Evolutionary conservation across 2,797 vertebrate species (phyloP).

Genomic region (Graptemys geographica): DNA sequence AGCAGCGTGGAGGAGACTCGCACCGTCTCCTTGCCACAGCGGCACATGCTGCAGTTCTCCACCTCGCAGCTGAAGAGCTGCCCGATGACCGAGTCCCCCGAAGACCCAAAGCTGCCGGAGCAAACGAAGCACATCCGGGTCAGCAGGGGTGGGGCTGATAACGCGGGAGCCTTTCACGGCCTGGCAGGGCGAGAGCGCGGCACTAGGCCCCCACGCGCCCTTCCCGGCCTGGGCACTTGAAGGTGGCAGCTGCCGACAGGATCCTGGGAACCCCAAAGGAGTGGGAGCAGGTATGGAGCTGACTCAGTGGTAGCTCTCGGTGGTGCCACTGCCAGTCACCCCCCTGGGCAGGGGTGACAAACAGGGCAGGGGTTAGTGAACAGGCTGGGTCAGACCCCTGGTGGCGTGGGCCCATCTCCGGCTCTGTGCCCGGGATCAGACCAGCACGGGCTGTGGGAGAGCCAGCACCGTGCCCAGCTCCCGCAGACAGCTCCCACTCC

Average conservation of each 20-base stretch:
- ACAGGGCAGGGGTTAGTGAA: background rate
- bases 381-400: background rate
- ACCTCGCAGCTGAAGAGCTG: conserved; percentile 97
- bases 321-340: too few species aligned
- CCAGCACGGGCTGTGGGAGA: too few species aligned
- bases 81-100: conserved; percentile 92
- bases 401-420: background rate
- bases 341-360: background rate
- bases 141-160: background rate
- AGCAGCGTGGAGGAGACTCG: conserved; percentile 95
- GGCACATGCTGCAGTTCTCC: conserved; percentile 98
- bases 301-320: background rate
- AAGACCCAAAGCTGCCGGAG: conserved; percentile 88
- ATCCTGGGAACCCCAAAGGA: too few species aligned
- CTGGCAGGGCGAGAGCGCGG: too few species aligned
- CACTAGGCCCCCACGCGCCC: background rate
- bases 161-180: background rate
- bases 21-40: conserved; percentile 97
- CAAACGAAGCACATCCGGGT: background rate
- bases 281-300: background rate
- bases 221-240: background rate
- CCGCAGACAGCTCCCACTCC: background rate
- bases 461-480: background rate
- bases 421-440: too few species aligned
- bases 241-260: background rate